Evolutionary conservation across 2,113 vertebrate genomes (phyloP), one percentile per base, ranked within the genome.

Genomic region (Probosciger aterrimus): DNA sequence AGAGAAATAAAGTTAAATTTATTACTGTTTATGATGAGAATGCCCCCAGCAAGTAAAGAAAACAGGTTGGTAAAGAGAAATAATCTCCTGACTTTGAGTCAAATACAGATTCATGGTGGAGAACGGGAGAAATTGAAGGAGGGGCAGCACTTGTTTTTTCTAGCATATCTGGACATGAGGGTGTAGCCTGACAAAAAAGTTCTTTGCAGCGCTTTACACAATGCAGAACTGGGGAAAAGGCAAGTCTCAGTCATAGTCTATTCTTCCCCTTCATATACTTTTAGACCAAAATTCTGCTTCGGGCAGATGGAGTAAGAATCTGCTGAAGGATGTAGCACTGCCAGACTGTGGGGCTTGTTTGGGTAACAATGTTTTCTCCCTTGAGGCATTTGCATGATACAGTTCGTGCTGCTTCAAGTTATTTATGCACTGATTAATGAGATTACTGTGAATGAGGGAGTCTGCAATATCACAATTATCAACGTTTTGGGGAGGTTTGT

Each of bases 241-340:
- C 39, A 11, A 14, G 27, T 39, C 22, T 59, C 15, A 1, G 25
- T 23, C 1, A 1, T 53, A 69, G 33, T 19, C 30, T 5, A 0
- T 35, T 59, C 20, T 49, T 33, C 14, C 17, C 43, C 33, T 17
- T 59, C 22, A 1, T 1, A 10, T 1, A 2, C 50, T 37, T 68
- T 46, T 4, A 41, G 46, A 63, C 25, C 27, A 37, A 53, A 14
- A 6, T 67, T 70, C 47, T 82, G 64, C 64, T 35, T 22, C 2
- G 6, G 63, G 57, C 41, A 43, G 77, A 6, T 43, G 49, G 28
- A 69, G 43, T 18, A 37, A 31, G 59, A 35, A 30, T 11, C 15
- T 44, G 64, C 4, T 8, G 47, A 25, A 59, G 75, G 75, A 33
- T 0, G 2, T 43, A 59, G 9, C 30, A 1, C 14, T 18, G 18